phyloP scores from a whole-genome alignment of 2,113 vertebrate species.

The Spea bombifrons region DNA sequence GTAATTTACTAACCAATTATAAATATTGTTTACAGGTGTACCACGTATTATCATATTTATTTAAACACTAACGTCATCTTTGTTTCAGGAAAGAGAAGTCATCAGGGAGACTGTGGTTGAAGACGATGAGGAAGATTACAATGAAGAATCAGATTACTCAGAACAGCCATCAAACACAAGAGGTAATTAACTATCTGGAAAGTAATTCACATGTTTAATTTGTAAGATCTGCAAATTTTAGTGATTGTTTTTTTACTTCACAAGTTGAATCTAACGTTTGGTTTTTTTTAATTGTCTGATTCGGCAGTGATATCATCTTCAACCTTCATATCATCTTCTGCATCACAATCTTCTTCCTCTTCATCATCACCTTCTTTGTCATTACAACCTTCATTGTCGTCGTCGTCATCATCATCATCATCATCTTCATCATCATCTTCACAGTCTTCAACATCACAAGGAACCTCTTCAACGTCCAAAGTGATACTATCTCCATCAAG shows the following conservation, averaged over 20 bases:
- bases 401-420: background rate
- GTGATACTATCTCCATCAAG: constrained; percentile 30
- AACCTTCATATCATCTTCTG: constrained; percentile 37
- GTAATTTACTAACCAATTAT: no score
- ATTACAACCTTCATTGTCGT: background rate
- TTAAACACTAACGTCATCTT: constrained; percentile 45
- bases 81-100: constrained; percentile 56
- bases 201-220: background rate
- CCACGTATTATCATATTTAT: constrained; percentile 11
- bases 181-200: constrained; percentile 47
- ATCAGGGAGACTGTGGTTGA: constrained; percentile 29
- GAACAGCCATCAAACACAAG: constrained; percentile 36
- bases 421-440: background rate
- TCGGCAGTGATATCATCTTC: constrained; percentile 42
- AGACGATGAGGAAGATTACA: constrained; percentile 59
- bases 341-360: constrained; percentile 50
- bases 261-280: constrained; percentile 47
- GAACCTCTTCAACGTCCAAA: background rate
- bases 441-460: background rate
- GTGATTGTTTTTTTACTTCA: constrained; percentile 10
- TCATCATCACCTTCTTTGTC: constrained; percentile 39
- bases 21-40: no score
- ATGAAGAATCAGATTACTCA: constrained; percentile 43
- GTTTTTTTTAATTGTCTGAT: constrained; percentile 26
- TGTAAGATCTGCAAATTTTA: constrained; percentile 36